These are phyloP conservation scores for Poecilia velifera DNA, from an alignment of 2,797 vertebrate genomes.

Conservation along the genomic window DNA sequence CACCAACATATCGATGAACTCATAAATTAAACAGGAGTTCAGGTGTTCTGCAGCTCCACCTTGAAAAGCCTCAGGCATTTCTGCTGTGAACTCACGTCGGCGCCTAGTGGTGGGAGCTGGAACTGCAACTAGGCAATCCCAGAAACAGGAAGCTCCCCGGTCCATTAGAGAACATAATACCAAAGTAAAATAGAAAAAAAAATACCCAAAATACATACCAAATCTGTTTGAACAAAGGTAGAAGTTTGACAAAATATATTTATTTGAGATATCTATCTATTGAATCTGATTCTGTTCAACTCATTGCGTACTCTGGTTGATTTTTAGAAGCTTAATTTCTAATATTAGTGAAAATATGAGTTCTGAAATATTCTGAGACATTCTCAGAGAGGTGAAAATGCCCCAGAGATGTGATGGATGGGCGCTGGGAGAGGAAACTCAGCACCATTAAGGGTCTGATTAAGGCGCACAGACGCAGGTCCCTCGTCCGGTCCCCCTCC, in stretches of 20 bases:
- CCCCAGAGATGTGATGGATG: slow-evolving; percentile 55
- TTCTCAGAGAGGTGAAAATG: slow-evolving; percentile 24
- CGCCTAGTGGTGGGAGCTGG: slow-evolving; percentile 71
- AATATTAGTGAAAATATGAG: background rate
- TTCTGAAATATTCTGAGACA: background rate
- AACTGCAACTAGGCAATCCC: slow-evolving; percentile 49
- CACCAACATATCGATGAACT: background rate
- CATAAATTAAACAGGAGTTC: background rate
- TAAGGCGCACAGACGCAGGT: slow-evolving; percentile 55
- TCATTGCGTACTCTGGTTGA: background rate
- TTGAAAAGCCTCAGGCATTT: slow-evolving; percentile 24
- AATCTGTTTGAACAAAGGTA: background rate
- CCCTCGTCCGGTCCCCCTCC: slow-evolving; percentile 38
- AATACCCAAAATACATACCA: background rate
- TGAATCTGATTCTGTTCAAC: background rate
- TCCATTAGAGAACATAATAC: background rate
- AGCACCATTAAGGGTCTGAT: slow-evolving; percentile 68
- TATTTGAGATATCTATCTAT: background rate
- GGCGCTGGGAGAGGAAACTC: slow-evolving; percentile 69
- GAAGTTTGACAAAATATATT: background rate
- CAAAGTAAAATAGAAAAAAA: background rate
- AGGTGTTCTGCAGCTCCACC: slow-evolving; percentile 38
- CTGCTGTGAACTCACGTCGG: slow-evolving; percentile 69
- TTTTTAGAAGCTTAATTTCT: background rate
- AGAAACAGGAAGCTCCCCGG: background rate